phyloP scores from a whole-genome alignment of 37 sponge, comb jelly and placozoan species.

The Crambe crambe region DNA sequence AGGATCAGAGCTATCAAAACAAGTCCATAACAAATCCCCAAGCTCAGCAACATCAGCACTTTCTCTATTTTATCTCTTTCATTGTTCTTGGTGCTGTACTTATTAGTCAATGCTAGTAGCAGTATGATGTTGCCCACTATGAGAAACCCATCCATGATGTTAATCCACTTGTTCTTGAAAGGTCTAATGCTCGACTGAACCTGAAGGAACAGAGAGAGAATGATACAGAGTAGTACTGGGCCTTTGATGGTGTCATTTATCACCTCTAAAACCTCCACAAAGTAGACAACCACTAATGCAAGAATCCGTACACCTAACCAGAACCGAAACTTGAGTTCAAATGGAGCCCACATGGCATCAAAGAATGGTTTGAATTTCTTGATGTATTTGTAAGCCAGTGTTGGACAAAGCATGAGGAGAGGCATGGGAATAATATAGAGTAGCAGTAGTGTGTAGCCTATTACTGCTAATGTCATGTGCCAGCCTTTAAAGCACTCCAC shows the following conservation, averaged over 20 bases:
- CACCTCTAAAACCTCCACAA: background rate
- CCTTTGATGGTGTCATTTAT: background rate
- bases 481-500: background rate
- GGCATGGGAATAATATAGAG: constrained; percentile 21
- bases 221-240: background rate
- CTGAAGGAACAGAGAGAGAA: background rate
- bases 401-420: background rate
- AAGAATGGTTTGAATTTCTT: constrained; percentile 29
- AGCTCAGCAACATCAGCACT: background rate
- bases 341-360: constrained; percentile 32
- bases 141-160: background rate
- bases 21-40: background rate
- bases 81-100: background rate
- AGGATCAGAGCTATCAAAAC: background rate
- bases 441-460: constrained; percentile 2
- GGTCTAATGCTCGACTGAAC: background rate
- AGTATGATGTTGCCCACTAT: background rate
- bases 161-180: background rate
- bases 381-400: background rate
- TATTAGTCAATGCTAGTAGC: background rate
- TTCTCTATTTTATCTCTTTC: background rate
- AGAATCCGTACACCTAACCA: constrained; percentile 25
- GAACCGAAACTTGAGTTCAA: constrained; percentile 8
- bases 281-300: background rate
- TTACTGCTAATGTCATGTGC: background rate